Evolutionary conservation across 2,113 vertebrate genomes (phyloP), one percentile per base, ranked within the genome.

Genomic region (Rhineura floridana): DNA sequence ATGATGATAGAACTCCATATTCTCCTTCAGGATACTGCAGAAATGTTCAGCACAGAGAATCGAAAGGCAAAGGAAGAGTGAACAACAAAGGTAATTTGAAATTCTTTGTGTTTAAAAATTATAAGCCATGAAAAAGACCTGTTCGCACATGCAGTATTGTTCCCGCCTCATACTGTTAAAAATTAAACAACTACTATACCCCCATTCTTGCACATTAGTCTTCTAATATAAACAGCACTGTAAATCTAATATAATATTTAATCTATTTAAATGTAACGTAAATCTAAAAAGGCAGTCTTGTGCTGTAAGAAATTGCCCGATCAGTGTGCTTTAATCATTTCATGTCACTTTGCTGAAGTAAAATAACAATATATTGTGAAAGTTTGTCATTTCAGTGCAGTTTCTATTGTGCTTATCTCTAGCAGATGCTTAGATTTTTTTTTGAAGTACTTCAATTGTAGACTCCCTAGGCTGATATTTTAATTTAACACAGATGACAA

Each of bases 1-100:
- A 97, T 94, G 97, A 98, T 89, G 89, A 91, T 73, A 86, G 89
- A 86, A 90, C 94, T 72, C 91, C 96, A 84, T 96, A 92, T 80
- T 98, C 97, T 90, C 96, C 98, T 87, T 95, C 96, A 59, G 97
- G 96, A 33, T 95, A 97, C 76, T 93, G 95, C 91, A 97, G 94
- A 80, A 98, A 93, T 52, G 93, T 96, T 55, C 98, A 98, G 93
- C 98, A 97, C 94, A 97, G 94, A 92, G 98, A 98, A 94, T 94
- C 96, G 82, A 98, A 98, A 96, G 97, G 97, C 82, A 98, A 98
- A 95, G 93, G 96, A 86, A 98, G 97, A 95, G 97, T 97, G 63
- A 46, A 89, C 76, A 46, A 89, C 76, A 98, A 98, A 97, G 98
- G 98, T 98, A 94, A 95, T 90, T 36, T 85, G 75, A 36, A 17